Conservation (phyloP, 2,888 invertebrate genomes). For the Oxytorus armatus region DNA sequence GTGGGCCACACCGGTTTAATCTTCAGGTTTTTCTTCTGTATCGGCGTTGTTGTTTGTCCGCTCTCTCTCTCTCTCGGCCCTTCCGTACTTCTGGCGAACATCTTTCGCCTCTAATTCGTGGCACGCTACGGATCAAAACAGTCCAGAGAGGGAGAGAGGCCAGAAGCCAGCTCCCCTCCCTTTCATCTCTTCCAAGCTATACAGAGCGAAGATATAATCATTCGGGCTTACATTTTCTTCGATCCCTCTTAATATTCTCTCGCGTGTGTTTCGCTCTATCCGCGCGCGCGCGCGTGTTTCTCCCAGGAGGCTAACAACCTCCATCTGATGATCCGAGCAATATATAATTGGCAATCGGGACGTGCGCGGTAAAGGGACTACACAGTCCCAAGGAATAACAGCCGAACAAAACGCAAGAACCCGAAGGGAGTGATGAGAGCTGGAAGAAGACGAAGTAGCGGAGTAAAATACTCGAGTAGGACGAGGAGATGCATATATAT, state of each 20-base stretch:
- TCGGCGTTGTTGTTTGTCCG: too few relatives aligned
- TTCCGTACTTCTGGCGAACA: constrained; percentile 67
- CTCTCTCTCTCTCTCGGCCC: constrained; percentile 39
- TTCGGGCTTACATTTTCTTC: constrained; percentile 51
- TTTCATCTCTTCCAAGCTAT: constrained; percentile 24
- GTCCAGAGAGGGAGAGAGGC: constrained; percentile 33
- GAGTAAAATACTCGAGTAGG: constrained; percentile 40
- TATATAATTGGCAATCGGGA: constrained; percentile 74
- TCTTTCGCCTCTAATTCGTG: constrained; percentile 57
- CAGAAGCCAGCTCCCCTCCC: neutral
- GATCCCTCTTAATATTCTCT: constrained; percentile 43
- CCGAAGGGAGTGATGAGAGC: constrained; percentile 1
- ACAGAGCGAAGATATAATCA: constrained; percentile 34
- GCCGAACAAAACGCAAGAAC: constrained; percentile 30
- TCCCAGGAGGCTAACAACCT: constrained; percentile 68
- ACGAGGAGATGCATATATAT: constrained; percentile 36
- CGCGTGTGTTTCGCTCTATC: constrained; percentile 34
- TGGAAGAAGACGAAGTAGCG: constrained; percentile 43
- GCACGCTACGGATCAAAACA: constrained; percentile 51
- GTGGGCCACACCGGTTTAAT: constrained; percentile 26
- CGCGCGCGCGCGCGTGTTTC: constrained; percentile 28
- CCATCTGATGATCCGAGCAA: constrained; percentile 68
- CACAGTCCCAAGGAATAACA: constrained; percentile 28
- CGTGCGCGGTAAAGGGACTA: constrained; percentile 60
- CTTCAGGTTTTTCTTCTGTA: constrained; percentile 31